Base-by-base conservation (phyloP, 2,888 invertebrate species). In the Tetragnatha montana region DNA sequence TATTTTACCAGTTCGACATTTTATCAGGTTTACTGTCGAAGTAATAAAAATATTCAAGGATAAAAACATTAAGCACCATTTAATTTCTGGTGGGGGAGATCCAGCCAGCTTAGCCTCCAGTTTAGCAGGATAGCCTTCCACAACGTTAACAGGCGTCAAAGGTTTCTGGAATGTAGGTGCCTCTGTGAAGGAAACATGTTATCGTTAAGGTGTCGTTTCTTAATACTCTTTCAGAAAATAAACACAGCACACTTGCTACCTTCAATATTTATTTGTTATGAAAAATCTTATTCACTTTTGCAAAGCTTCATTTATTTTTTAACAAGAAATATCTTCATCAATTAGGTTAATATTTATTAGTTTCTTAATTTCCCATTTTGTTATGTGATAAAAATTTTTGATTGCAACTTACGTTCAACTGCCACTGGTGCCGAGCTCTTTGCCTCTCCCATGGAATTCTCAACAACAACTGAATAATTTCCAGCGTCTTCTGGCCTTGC, bases 401-500 rank as follows among this genome's bases (percentile, higher is more conserved):
- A 14, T 8, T 8, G 47, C 12, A 22, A 90, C 91, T 91, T 78
- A 92, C 92, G 89, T 14, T 91, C 91, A 6, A 92, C 91, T 14
- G 79, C 81, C 14, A 92, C 90, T 10, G 91, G 92, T 35, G 92
- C 92, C 7, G 91, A 82, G 12, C 91, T 91, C 79, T 89, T 92
- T 8, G 87, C 94, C 91, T 95, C 95, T 1, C 98, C 98, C 92
- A 95, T 95, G 70, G 95, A 95, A 93, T 98, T 98, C 88, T 94
- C 93, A 2, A 97, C 97, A 0, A 95, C 93, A 0, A 96, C 96
- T 92, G 95, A 95, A 93, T 98, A 98, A 68, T 95, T 95, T 0
- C 98, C 97, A 19, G 96, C 96, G 94, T 98, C 97, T 4, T 95
- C 95, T 0, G 96, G 94, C 0, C 94, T 94, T 0, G 96, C 96